Percentiles rank a stretch among this genome's conserved stretches.
Evolutionary conservation across 2,113 vertebrate genomes (phyloP).

Genomic region (Hucho hucho): DNA sequence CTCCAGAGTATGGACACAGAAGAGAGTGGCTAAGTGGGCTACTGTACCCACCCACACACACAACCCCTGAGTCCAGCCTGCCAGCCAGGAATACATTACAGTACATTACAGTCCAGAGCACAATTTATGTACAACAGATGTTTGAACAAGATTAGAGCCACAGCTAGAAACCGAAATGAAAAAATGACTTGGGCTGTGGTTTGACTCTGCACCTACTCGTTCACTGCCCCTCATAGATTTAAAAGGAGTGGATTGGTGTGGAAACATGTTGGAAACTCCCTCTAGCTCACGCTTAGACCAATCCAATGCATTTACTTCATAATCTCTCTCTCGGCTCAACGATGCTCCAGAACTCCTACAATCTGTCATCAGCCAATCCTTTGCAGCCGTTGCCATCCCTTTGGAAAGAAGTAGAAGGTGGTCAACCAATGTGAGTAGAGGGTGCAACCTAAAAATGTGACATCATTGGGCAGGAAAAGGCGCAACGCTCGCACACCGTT

Average conservation of each 20-base stretch:
- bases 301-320: not conserved
- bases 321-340: conserved; percentile 5
- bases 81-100: not conserved
- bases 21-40: not conserved
- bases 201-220: no score
- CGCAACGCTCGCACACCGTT: no score
- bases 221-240: no score
- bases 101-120: not conserved
- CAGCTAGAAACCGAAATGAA: not conserved
- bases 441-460: no score
- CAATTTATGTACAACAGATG: not conserved
- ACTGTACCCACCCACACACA: not conserved
- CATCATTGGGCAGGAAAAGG: no score
- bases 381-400: not conserved
- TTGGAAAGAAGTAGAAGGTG: no score
- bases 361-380: conserved; percentile 17
- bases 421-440: no score
- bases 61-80: not conserved
- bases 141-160: not conserved
- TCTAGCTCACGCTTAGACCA: conserved; percentile 4
- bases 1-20: not conserved
- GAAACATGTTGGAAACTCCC: not conserved
- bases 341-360: conserved; percentile 10
- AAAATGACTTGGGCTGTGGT: not conserved
- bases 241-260: not conserved